Evolutionary conservation across 2,113 vertebrate species (phyloP).

Genomic region (Petrocephalus zakoni): DNA sequence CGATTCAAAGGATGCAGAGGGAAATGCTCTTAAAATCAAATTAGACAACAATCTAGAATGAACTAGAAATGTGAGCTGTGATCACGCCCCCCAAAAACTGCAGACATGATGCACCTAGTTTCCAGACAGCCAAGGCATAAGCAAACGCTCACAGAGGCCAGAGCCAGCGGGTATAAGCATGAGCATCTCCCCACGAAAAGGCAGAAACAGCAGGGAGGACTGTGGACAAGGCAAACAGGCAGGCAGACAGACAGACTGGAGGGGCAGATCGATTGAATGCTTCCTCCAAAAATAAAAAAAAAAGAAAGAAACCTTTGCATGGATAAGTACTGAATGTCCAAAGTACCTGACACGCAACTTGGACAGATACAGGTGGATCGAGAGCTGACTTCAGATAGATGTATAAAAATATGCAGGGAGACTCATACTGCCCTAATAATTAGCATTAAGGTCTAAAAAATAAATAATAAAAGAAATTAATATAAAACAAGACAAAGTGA

Average conservation of each 20-base stretch:
- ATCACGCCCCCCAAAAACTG: background rate
- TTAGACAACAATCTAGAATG: background rate
- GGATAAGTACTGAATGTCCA: background rate
- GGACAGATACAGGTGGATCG: background rate
- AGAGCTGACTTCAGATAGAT: background rate
- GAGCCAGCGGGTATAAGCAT: background rate
- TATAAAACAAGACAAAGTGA: background rate
- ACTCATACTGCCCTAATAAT: background rate
- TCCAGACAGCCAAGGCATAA: background rate
- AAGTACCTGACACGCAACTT: background rate
- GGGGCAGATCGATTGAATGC: background rate
- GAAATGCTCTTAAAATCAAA: background rate
- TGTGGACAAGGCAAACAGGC: background rate
- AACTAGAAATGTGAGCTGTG: background rate
- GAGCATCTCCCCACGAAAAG: background rate
- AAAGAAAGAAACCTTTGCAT: background rate
- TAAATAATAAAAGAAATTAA: background rate
- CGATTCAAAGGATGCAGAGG: background rate
- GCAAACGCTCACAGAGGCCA: background rate
- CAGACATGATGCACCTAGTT: background rate
- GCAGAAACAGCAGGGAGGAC: background rate
- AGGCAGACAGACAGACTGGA: background rate
- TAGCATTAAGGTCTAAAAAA: slow-evolving; percentile 25
- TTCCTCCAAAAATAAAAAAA: background rate
- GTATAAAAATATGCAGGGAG: too few species aligned